Percentiles rank a stretch among this genome's conserved stretches.
These are phyloP conservation scores for Hephaestus fuliginosus DNA, from an alignment of 2,797 vertebrate species.

Conservation along the genomic window DNA sequence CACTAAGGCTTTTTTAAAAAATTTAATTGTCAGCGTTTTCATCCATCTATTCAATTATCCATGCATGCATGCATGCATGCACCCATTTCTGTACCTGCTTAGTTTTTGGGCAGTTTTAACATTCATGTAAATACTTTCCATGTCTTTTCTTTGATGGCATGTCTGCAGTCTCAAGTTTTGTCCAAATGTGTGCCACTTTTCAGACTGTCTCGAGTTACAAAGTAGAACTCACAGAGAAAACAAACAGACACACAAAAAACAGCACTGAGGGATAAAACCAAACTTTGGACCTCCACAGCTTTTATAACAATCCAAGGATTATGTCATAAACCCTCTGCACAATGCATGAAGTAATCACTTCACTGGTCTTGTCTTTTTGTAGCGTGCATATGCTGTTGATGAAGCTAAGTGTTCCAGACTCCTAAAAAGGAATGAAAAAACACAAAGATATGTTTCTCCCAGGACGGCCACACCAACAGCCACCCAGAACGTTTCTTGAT, in stretches of 20 bases:
- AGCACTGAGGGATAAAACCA: constrained; percentile 55
- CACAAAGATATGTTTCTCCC: constrained; percentile 34
- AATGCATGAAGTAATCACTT: constrained; percentile 74
- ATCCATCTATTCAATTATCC: not conserved
- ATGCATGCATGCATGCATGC: not conserved
- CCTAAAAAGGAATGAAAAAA: constrained; percentile 53
- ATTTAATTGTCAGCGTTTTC: not conserved
- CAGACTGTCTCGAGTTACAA: constrained; percentile 36
- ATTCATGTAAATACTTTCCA: not conserved
- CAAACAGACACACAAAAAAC: constrained; percentile 54
- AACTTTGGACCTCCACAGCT: constrained; percentile 53
- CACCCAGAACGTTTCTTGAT: constrained; percentile 41
- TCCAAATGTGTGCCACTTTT: not conserved
- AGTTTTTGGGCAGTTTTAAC: not conserved
- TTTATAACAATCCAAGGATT: constrained; percentile 78
- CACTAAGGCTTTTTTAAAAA: not conserved
- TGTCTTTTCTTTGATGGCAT: not conserved
- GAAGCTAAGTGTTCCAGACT: constrained; percentile 54
- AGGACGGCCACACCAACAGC: constrained; percentile 28
- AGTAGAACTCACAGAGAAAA: constrained; percentile 60
- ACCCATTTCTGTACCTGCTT: not conserved
- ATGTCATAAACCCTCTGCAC: constrained; percentile 77
- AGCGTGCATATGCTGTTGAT: constrained; percentile 60
- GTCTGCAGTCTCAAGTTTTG: not conserved
- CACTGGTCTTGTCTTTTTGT: constrained; percentile 51